Conservation (phyloP, 2,797 vertebrate genomes). For the Podarcis lilfordi region DNA sequence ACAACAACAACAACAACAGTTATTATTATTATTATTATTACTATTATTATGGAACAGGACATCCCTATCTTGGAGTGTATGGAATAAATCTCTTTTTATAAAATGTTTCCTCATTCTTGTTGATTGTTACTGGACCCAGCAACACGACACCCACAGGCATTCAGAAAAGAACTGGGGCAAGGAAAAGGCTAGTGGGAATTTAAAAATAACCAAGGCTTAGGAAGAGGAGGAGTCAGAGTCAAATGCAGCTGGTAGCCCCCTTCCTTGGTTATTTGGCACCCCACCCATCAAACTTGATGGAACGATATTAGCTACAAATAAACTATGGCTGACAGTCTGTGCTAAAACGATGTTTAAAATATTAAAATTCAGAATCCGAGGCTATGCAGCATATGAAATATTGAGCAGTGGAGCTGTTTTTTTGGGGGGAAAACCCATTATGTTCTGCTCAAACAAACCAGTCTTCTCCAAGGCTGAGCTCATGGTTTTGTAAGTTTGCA, state of each 20-base stretch:
- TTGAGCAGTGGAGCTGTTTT: background rate
- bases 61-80: too few species aligned
- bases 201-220: too few species aligned
- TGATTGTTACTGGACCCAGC: too few species aligned
- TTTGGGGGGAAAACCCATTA: background rate
- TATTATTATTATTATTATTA: too few species aligned
- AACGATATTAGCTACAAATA: background rate
- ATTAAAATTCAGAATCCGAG: background rate
- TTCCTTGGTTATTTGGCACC: background rate
- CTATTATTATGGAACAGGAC: too few species aligned
- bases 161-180: too few species aligned
- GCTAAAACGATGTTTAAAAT: background rate
- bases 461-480: background rate
- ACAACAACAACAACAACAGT: too few species aligned
- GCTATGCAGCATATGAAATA: background rate
- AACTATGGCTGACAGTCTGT: background rate
- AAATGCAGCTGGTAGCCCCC: background rate
- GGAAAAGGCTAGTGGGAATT: too few species aligned
- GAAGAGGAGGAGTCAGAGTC: too few species aligned
- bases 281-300: background rate
- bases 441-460: background rate
- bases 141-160: too few species aligned
- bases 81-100: too few species aligned
- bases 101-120: too few species aligned
- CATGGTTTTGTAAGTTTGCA: background rate